A percentile compares a stretch with the other conserved stretches of the same genome.
phyloP scores from a whole-genome alignment of 2,888 invertebrate genomes.

The Nymphalis c-album region DNA sequence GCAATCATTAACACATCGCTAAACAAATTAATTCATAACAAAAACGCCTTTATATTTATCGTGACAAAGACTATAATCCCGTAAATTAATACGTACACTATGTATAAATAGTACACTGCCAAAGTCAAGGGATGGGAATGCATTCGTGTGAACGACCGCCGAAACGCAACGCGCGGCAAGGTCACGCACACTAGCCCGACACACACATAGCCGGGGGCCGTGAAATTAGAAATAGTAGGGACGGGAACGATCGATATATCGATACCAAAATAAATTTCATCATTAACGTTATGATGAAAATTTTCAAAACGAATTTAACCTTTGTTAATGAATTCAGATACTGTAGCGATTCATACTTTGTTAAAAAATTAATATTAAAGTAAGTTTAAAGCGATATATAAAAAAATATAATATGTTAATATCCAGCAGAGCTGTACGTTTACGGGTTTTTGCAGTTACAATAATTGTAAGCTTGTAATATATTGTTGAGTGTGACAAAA shows the following conservation, averaged over 20 bases:
- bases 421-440: background rate
- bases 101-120: slow-evolving; percentile 46
- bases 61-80: background rate
- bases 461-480: background rate
- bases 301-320: too few relatives aligned
- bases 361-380: too few relatives aligned
- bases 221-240: slow-evolving; percentile 79
- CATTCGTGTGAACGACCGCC: slow-evolving; percentile 75
- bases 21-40: background rate
- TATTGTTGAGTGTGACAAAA: background rate
- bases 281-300: too few relatives aligned
- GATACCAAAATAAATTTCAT: slow-evolving; percentile 36
- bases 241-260: slow-evolving; percentile 44
- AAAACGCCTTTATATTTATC: background rate
- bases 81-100: slow-evolving; percentile 24
- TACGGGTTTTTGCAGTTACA: background rate
- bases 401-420: background rate
- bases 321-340: too few relatives aligned
- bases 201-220: slow-evolving; percentile 56
- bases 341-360: too few relatives aligned
- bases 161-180: slow-evolving; percentile 74
- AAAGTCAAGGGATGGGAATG: slow-evolving; percentile 76
- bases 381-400: background rate
- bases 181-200: slow-evolving; percentile 69
- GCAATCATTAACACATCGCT: background rate